Base-by-base conservation (phyloP, 1,140 invertebrate genomes). In the Nomia melanderi region DNA sequence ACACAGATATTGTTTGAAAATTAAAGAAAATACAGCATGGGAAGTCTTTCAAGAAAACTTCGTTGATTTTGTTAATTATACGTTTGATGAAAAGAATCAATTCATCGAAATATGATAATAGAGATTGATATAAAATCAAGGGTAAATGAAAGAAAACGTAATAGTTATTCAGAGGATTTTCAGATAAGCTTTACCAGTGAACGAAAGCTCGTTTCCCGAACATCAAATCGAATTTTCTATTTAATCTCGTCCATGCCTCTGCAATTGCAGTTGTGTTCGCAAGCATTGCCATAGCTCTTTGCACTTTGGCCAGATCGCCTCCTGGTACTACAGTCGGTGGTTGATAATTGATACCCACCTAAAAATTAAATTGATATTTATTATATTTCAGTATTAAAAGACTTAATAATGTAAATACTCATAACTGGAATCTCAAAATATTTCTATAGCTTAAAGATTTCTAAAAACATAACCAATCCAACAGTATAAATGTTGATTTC, bases 211-310 rank as follows among this genome's bases (percentile, higher is more conserved):
- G 85, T 86, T 94, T 94, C 9, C 90, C 86, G 76, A 93, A 94
- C 93, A 94, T 94, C n/a, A 93, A 82, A 85, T 94, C 93, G 81
- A 94, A 94, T 85, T 95, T 95, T 56, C 91, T 89, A 76, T 95
- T 93, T 5, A 95, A 77, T 36, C 96, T 94, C 47, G 95, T 95
- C 96, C 96, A 97, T 31, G 96, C 97, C 88, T 98, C 97, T 14
- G 96, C 96, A 85, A 97, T 97, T 39, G 96, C 96, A 0, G 97
- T 97, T 0, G 97, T 97, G 88, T 97, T 98, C 54, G 94, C 96
- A 89, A 98, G 91, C 96, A 97, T 96, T 90, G 96, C 97, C 7
- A 97, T 96, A 8, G 96, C 96, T 77, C 96, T 93, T 89, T 96
- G 96, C 8, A 97, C 96, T 90, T 97, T 96, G 36, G 97, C 96